phyloP scores from a whole-genome alignment of 1,140 invertebrate species.

The Drosophila ananassae region DNA sequence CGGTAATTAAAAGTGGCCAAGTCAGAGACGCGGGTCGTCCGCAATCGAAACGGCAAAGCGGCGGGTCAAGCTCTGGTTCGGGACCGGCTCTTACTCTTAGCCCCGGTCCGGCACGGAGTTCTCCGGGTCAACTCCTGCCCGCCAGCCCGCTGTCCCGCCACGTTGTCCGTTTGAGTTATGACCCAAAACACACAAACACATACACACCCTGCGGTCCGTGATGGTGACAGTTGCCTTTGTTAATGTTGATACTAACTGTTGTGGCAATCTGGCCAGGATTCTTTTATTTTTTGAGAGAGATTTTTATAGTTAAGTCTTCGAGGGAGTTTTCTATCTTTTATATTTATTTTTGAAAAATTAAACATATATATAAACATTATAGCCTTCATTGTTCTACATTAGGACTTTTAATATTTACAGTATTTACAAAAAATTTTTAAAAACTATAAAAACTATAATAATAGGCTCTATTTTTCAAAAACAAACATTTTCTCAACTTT shows the following conservation, averaged over 20 bases:
- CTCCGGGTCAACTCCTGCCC: conserved; percentile 27
- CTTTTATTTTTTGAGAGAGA: not conserved
- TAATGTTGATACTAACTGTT: conserved; percentile 23
- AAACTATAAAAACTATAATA: no score
- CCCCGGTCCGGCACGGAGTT: not conserved
- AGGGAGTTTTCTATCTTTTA: no score
- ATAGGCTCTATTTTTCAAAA: no score
- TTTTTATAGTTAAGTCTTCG: no score
- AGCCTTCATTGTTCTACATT: no score
- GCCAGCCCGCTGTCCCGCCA: not conserved
- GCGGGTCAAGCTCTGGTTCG: conserved; percentile 5
- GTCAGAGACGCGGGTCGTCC: conserved; percentile 49
- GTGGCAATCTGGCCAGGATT: conserved; percentile 14
- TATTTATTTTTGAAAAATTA: no score
- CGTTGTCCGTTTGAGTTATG: conserved; percentile 68
- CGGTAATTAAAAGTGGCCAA: conserved; percentile 74
- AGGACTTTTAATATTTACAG: no score
- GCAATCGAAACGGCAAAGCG: conserved; percentile 32
- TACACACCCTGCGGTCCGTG: conserved; percentile 3
- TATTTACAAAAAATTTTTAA: no score
- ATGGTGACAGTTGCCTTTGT: conserved; percentile 56
- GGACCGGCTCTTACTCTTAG: conserved; percentile 1
- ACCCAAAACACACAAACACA: conserved; percentile 48
- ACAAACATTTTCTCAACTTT: not conserved
- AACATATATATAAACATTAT: no score